Evolutionary conservation across 2,113 vertebrate genomes (phyloP).

Genomic region (Chascanopsetta lugubris): DNA sequence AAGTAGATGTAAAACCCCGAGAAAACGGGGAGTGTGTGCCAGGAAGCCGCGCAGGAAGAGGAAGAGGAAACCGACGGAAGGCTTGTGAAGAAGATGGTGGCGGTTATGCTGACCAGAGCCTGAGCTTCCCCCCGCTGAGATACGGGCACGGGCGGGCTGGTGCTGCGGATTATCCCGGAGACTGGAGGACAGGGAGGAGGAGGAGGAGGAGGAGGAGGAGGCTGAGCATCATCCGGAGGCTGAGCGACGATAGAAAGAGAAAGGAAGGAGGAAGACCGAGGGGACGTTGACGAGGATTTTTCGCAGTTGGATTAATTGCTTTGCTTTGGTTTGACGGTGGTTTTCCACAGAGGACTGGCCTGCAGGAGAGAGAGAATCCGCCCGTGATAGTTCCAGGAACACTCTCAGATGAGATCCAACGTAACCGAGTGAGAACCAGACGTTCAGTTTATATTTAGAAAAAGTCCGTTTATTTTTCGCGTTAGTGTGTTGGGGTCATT

Average conservation of each 20-base stretch:
- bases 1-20: conserved; percentile 40
- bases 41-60: conserved; percentile 40
- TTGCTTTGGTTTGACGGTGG: neutral
- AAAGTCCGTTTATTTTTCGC: neutral
- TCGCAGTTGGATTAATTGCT: neutral
- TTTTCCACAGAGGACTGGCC: conserved; percentile 4
- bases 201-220: conserved; percentile 33
- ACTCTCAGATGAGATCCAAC: conserved; percentile 17
- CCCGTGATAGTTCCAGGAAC: conserved; percentile 37
- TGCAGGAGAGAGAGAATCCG: conserved; percentile 18
- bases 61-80: conserved; percentile 17
- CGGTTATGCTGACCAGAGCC: conserved; percentile 42
- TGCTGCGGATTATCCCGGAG: conserved; percentile 70
- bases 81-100: neutral
- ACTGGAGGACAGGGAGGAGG: conserved; percentile 55
- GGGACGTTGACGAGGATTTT: conserved; percentile 20
- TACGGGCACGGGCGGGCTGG: conserved; percentile 39
- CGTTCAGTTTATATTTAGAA: neutral
- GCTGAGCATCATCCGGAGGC: conserved; percentile 62
- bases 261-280: conserved; percentile 17
- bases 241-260: neutral
- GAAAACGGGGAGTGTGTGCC: conserved; percentile 42
- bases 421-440: conserved; percentile 18
- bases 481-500: neutral
- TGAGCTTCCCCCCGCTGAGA: conserved; percentile 59